A percentile compares a stretch with the other conserved stretches of the same genome.
Conservation (phyloP, 2,888 invertebrate genomes). For the Boloria selene region DNA sequence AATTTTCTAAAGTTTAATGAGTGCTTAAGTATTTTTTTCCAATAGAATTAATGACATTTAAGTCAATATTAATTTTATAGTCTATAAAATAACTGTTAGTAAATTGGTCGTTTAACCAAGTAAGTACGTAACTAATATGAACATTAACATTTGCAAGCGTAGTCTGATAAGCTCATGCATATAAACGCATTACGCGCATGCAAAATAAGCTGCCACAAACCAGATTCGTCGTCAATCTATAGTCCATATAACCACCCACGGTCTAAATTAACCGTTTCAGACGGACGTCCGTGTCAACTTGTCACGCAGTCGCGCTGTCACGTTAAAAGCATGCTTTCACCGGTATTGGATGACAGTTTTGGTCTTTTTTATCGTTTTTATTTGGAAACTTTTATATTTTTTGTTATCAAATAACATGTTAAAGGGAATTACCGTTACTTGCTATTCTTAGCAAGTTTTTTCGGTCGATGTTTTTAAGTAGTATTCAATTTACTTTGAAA, state of each 20-base stretch:
- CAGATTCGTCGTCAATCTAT: slow-evolving; percentile 6
- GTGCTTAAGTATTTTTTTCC: too few species aligned
- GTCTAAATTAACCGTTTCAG: slow-evolving; percentile 74
- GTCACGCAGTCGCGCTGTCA: slow-evolving; percentile 55
- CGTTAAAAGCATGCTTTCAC: slow-evolving; percentile 67
- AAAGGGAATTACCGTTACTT: too few species aligned
- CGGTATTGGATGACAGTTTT: slow-evolving; percentile 68
- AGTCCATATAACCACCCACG: slow-evolving; percentile 35
- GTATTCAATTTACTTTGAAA: too few species aligned
- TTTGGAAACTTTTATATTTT: not conserved
- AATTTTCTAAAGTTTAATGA: too few species aligned
- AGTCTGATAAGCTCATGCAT: not conserved
- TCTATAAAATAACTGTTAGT: too few species aligned
- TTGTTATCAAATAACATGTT: not conserved
- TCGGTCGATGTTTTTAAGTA: too few species aligned
- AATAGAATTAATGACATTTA: too few species aligned
- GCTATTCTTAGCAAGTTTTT: too few species aligned
- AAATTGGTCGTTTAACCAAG: too few species aligned
- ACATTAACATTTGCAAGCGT: too few species aligned
- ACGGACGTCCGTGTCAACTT: slow-evolving; percentile 74
- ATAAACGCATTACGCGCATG: not conserved
- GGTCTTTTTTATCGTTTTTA: slow-evolving; percentile 2
- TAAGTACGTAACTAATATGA: too few species aligned
- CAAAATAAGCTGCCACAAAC: slow-evolving; percentile 26
- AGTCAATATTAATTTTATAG: too few species aligned